Evolutionary conservation across 2,113 vertebrate genomes (phyloP).

Genomic region (Brachirus orientalis): DNA sequence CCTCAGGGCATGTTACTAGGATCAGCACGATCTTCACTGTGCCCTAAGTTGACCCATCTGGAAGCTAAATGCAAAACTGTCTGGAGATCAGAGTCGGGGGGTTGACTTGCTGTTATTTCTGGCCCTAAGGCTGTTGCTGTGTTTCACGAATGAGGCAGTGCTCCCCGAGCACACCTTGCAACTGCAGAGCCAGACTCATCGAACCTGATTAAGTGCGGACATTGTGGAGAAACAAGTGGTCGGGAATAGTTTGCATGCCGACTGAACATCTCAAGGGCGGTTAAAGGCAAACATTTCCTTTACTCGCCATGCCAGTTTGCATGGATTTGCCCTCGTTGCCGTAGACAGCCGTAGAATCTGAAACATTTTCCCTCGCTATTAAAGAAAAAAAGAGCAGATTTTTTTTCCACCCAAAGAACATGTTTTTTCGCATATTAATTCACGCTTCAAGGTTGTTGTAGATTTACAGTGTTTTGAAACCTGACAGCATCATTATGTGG

Average conservation of each 20-base stretch:
- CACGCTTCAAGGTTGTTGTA: background rate
- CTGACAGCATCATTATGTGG: background rate
- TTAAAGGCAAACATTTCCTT: too few relatives aligned
- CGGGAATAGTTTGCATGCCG: too few relatives aligned
- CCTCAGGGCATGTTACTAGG: slow-evolving; percentile 47
- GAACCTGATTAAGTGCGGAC: slow-evolving; percentile 21
- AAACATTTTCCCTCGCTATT: background rate
- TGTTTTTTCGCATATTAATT: background rate
- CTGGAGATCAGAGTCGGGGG: slow-evolving; percentile 65
- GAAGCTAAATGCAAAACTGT: slow-evolving; percentile 69
- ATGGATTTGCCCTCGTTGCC: too few relatives aligned
- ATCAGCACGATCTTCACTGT: slow-evolving; percentile 29
- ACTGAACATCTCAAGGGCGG: too few relatives aligned
- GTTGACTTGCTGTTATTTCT: slow-evolving; percentile 43
- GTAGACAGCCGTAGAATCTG: too few relatives aligned
- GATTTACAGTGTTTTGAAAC: slow-evolving; percentile 7
- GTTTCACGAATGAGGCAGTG: slow-evolving; percentile 68
- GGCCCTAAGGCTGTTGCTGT: slow-evolving; percentile 66
- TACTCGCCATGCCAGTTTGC: background rate
- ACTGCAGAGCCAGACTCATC: slow-evolving; percentile 22
- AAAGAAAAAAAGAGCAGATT: background rate
- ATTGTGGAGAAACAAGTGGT: background rate
- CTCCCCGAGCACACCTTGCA: slow-evolving; percentile 59
- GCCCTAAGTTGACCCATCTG: slow-evolving; percentile 69
- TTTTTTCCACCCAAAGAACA: background rate